Evolutionary conservation across 30 jellyfish, hydroid and myxozoan genomes (phyloP).

Genomic region (Aurelia aurita): DNA sequence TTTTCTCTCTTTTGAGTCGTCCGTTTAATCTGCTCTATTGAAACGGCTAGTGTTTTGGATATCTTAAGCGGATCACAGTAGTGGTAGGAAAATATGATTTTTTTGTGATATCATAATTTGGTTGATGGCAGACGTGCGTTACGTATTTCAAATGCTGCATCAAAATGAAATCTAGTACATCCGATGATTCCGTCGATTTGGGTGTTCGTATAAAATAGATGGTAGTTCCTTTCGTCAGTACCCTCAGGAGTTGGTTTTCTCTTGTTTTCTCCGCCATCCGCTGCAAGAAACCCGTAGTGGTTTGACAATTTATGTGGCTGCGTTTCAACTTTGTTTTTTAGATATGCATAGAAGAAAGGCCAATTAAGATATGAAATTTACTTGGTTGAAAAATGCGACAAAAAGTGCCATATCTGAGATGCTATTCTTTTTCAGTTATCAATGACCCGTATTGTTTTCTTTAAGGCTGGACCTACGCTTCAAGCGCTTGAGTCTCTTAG

Average conservation of each 20-base stretch:
- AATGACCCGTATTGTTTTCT: neutral
- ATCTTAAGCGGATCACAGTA: neutral
- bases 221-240: too few species aligned
- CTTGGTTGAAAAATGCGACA: neutral
- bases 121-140: neutral
- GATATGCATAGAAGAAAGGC: too few species aligned
- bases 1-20: neutral
- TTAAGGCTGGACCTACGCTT: conserved; percentile 96
- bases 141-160: neutral
- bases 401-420: neutral
- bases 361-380: neutral
- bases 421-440: neutral
- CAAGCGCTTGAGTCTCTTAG: conserved; percentile 95
- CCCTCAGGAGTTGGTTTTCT: too few species aligned
- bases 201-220: too few species aligned
- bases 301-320: too few species aligned
- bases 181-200: too few species aligned
- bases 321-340: too few species aligned
- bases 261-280: too few species aligned
- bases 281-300: too few species aligned
- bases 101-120: neutral
- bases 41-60: neutral
- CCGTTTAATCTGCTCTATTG: neutral
- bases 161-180: too few species aligned
- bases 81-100: neutral